Evolutionary conservation across 1,140 invertebrate species (phyloP).

Genomic region (Tachypleus tridentatus): DNA sequence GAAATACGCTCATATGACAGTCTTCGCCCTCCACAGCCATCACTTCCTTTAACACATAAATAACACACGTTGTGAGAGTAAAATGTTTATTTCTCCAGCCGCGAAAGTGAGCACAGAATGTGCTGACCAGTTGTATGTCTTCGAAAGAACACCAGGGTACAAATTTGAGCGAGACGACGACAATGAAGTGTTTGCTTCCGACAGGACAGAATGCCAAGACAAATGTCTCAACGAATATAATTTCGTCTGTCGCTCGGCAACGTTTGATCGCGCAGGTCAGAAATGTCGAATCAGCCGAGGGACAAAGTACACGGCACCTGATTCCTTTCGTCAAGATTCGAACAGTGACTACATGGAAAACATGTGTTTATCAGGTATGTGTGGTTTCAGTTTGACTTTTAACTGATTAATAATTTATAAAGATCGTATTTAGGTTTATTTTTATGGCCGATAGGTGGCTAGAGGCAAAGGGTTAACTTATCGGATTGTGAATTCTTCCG

Average conservation of each 20-base stretch:
- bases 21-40: too few species aligned
- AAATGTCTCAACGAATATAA: slow-evolving; percentile 63
- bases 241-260: slow-evolving; percentile 72
- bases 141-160: slow-evolving; percentile 62
- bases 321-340: slow-evolving; percentile 61
- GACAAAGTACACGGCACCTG: slow-evolving; percentile 65
- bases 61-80: background rate
- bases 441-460: too few species aligned
- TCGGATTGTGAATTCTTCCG: too few species aligned
- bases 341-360: slow-evolving; percentile 84
- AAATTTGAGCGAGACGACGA: slow-evolving; percentile 25
- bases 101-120: slow-evolving; percentile 72
- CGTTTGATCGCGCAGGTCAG: slow-evolving; percentile 58
- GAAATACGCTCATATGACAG: too few species aligned
- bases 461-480: too few species aligned
- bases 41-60: background rate
- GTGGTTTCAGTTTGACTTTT: slow-evolving; percentile 1
- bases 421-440: too few species aligned
- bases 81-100: slow-evolving; percentile 41
- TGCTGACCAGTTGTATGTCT: slow-evolving; percentile 69
- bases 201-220: slow-evolving; percentile 78
- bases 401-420: background rate
- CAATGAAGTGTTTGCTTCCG: slow-evolving; percentile 48
- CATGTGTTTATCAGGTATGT: slow-evolving; percentile 69
- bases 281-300: slow-evolving; percentile 67